These are phyloP conservation scores for Sebastes goodei DNA, from an alignment of 2,797 vertebrate genomes.

Conservation along the genomic window DNA sequence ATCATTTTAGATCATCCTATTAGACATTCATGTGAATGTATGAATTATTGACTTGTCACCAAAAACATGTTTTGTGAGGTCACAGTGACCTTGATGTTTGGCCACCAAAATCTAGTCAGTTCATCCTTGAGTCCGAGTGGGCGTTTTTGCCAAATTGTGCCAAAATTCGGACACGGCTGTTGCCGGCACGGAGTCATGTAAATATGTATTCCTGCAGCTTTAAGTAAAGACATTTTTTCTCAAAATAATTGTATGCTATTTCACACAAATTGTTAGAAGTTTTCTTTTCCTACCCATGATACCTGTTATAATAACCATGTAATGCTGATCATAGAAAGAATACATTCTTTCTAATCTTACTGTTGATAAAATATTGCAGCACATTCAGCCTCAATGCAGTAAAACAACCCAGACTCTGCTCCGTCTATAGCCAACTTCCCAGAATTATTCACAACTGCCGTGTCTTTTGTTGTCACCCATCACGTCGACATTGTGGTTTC, in stretches of 20 bases:
- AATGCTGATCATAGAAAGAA: background rate
- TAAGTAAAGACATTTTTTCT: background rate
- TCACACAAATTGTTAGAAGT: background rate
- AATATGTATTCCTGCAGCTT: background rate
- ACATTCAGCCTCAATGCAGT: no score
- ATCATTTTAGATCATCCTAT: no score
- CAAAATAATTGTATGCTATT: background rate
- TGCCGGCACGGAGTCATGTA: rapidly evolving
- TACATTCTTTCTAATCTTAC: no score
- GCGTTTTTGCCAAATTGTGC: no score
- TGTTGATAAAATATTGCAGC: no score
- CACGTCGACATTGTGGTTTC: background rate
- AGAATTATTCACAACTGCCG: background rate
- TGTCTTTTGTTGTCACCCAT: constrained; percentile 10
- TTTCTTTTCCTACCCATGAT: background rate
- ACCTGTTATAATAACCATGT: background rate
- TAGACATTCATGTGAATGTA: no score
- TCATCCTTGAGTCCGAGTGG: no score
- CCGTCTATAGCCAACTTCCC: background rate
- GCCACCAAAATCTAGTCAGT: no score
- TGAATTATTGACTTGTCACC: no score
- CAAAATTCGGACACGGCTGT: no score
- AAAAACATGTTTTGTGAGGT: no score
- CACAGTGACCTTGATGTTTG: no score
- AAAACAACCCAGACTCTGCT: background rate